These are phyloP conservation scores for Philonicus albiceps DNA, from an alignment of 2,888 invertebrate species.

Conservation along the genomic window DNA sequence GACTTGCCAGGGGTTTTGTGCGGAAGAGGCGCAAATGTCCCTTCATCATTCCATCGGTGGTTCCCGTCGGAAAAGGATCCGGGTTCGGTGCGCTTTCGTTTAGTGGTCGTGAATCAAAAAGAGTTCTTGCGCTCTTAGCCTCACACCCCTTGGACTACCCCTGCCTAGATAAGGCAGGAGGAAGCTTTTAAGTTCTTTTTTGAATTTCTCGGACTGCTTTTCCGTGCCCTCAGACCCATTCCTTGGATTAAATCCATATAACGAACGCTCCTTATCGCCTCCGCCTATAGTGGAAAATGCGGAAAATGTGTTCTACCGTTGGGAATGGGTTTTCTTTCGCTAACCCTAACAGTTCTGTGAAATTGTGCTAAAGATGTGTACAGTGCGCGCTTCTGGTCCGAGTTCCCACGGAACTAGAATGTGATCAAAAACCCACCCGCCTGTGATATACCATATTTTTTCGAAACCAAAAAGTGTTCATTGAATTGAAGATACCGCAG, in stretches of 20 bases:
- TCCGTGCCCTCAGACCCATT: neutral
- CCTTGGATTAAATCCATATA: neutral
- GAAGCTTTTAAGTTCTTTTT: neutral
- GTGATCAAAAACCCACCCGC: neutral
- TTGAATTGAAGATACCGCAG: neutral
- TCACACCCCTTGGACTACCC: neutral
- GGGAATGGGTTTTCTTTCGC: neutral
- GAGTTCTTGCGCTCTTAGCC: neutral
- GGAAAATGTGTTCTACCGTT: conserved; percentile 12
- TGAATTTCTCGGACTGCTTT: conserved; percentile 4
- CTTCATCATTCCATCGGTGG: conserved; percentile 47
- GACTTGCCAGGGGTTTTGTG: neutral
- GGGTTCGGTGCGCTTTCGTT: conserved; percentile 13
- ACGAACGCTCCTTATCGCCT: neutral
- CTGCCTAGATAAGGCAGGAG: neutral
- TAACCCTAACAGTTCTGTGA: neutral
- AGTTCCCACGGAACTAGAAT: neutral
- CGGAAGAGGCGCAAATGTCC: conserved; percentile 20
- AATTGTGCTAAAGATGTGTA: neutral
- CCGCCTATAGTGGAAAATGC: neutral
- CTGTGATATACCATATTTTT: conserved; percentile 32
- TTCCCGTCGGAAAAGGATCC: conserved; percentile 46
- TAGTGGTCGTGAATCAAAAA: conserved; percentile 15
- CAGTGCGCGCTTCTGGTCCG: neutral
- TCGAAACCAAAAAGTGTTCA: conserved; percentile 28